phyloP scores from a whole-genome alignment of 2,113 vertebrate species.

The Rhodinocichla rosea region DNA sequence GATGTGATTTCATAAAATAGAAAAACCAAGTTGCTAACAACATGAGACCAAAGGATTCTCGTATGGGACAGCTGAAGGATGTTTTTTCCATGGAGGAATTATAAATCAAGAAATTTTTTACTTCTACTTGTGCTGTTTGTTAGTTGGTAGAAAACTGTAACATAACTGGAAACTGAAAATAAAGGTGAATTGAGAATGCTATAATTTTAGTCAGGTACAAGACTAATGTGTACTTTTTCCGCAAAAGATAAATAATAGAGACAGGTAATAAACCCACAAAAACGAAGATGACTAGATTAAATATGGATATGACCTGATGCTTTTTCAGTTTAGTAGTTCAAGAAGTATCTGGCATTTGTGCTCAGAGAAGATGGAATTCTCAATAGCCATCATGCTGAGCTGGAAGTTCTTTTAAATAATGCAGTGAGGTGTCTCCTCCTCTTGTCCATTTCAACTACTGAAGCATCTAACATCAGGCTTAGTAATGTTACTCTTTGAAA shows the following conservation, averaged over 20 bases:
- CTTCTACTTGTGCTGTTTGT: not conserved
- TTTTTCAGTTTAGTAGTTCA: not conserved
- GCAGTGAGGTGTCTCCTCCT: not conserved
- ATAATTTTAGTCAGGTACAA: not conserved
- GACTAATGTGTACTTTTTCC: not conserved
- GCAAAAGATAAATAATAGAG: not conserved
- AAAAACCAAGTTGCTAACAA: not conserved
- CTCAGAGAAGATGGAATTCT: not conserved
- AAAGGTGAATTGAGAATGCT: not conserved
- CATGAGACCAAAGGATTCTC: not conserved
- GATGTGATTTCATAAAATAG: not conserved
- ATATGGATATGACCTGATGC: not conserved
- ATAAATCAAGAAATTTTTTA: not conserved
- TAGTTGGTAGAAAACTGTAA: not conserved
- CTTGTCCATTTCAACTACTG: not conserved
- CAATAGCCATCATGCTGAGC: not conserved
- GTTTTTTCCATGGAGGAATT: not conserved
- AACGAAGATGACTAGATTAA: not conserved
- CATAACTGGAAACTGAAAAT: not conserved
- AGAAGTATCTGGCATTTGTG: not conserved
- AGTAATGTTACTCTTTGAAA: not conserved
- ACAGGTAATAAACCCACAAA: not conserved
- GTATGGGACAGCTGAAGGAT: not conserved
- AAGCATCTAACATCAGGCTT: not conserved
- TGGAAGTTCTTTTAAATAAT: not conserved